These are phyloP conservation scores for Macrobrachium nipponense DNA, from an alignment of 1,140 invertebrate species.

Conservation along the genomic window DNA sequence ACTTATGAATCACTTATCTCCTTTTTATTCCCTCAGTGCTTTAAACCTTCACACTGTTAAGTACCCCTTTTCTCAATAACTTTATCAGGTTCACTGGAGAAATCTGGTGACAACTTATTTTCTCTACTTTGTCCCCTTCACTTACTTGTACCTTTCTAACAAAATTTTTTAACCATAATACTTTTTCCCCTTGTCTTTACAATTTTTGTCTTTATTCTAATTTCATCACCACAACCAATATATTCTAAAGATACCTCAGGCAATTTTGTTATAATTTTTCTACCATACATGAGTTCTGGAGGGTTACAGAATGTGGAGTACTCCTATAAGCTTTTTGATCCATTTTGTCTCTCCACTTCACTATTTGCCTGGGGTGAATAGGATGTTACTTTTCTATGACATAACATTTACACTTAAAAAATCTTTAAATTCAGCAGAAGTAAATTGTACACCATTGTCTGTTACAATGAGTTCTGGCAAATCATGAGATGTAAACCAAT, in stretches of 20 bases:
- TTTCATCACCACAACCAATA: no score
- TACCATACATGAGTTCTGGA: conserved; percentile 11
- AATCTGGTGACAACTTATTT: no score
- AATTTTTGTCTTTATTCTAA: not conserved
- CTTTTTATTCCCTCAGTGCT: conserved; percentile 4
- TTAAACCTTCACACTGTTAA: conserved; percentile 1
- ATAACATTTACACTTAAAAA: no score
- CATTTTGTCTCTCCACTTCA: conserved; percentile 13
- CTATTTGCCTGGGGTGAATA: conserved; percentile 8
- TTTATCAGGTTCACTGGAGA: not conserved
- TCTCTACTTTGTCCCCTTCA: not conserved
- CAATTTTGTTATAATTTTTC: conserved; percentile 6
- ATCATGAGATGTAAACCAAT: no score
- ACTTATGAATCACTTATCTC: not conserved
- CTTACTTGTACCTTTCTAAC: no score
- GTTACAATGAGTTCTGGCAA: no score
- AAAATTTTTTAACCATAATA: no score
- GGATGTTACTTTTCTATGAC: no score
- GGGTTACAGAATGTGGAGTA: no score
- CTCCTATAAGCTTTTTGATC: not conserved
- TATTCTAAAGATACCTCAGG: no score
- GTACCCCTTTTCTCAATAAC: not conserved
- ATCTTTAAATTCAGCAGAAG: no score
- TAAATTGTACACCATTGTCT: no score
- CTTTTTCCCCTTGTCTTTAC: not conserved